phyloP scores from a whole-genome alignment of 2,797 vertebrate species.

The Prionace glauca region DNA sequence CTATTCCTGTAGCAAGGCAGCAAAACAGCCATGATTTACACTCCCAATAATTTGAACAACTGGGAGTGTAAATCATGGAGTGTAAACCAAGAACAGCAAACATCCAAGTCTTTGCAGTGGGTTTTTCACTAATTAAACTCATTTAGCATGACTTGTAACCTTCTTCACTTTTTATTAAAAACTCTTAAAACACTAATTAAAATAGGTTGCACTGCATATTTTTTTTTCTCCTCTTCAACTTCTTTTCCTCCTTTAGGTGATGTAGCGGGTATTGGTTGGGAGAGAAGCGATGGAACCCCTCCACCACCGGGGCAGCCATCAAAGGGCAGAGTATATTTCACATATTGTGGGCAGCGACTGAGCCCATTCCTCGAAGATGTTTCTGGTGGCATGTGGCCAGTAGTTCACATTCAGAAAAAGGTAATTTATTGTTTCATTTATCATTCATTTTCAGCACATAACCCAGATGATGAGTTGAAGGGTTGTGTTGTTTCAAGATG shows the following conservation, averaged over 20 bases:
- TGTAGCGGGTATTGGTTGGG: conserved; percentile 94
- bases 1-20: too few relatives aligned
- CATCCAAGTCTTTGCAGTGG: too few relatives aligned
- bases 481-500: neutral
- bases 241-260: conserved; percentile 62
- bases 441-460: neutral
- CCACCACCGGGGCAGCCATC: conserved; percentile 90
- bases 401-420: conserved; percentile 98
- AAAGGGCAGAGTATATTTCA: conserved; percentile 95
- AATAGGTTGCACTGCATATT: neutral
- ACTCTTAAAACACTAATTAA: neutral
- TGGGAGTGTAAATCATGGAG: neutral
- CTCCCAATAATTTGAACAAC: neutral
- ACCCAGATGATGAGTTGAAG: neutral
- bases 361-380: conserved; percentile 85
- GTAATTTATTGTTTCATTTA: conserved; percentile 49
- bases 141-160: neutral
- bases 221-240: neutral
- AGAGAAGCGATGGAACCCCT: conserved; percentile 88
- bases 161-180: neutral
- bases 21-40: too few relatives aligned
- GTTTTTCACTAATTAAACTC: neutral
- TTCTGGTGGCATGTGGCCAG: conserved; percentile 96
- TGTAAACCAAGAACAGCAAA: too few relatives aligned
- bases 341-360: conserved; percentile 88